These are phyloP conservation scores for Ethmia dodecea DNA, from an alignment of 2,888 invertebrate genomes.

Conservation along the genomic window DNA sequence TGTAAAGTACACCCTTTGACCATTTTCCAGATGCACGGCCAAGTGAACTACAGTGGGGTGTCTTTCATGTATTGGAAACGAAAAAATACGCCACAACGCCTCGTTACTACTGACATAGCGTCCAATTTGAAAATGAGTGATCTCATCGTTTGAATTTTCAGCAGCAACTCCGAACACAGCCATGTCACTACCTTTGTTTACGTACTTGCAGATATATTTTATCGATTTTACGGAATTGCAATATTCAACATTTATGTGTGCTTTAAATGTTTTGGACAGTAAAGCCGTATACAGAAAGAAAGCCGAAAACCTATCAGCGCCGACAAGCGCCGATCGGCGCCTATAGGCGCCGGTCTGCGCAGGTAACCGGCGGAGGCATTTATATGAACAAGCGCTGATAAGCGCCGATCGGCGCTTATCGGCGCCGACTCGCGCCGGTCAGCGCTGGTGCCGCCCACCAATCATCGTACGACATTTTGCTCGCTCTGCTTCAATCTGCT, in stretches of 20 bases:
- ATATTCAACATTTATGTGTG: conserved; percentile 13
- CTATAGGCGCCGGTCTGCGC: no score
- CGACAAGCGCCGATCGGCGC: no score
- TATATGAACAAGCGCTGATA: no score
- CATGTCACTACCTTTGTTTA: conserved; percentile 18
- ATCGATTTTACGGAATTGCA: conserved; percentile 15
- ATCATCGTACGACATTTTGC: no score
- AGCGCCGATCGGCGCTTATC: no score
- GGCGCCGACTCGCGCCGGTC: no score
- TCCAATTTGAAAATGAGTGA: conserved; percentile 14
- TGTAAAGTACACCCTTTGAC: conserved; percentile 35
- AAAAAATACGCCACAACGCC: conserved; percentile 28
- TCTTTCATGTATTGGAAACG: conserved; percentile 23
- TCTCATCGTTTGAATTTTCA: conserved; percentile 17
- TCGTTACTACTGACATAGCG: conserved; percentile 31
- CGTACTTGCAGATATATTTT: conserved; percentile 20
- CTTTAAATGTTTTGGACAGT: conserved; percentile 12
- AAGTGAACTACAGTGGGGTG: conserved; percentile 25
- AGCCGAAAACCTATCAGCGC: no score
- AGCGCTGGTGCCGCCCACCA: no score
- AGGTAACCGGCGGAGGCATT: no score
- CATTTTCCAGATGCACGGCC: conserved; percentile 24
- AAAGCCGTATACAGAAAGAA: no score
- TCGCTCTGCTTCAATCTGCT: no score
- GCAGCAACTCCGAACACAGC: conserved; percentile 13